Base-by-base conservation (phyloP, 2,113 vertebrate genomes). In the Xerus inauris region DNA sequence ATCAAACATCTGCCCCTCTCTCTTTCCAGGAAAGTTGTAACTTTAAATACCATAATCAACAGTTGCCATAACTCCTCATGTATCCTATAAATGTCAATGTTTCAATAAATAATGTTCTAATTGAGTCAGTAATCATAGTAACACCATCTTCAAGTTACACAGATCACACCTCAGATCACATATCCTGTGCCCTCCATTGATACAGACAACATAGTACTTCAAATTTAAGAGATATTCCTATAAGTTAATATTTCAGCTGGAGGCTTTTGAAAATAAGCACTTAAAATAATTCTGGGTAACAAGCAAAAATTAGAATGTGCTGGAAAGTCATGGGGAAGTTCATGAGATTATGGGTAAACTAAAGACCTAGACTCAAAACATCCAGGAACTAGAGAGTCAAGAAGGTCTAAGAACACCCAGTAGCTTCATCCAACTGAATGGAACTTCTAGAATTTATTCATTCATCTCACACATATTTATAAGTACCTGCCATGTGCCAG, bases 81-180 rank as follows among this genome's bases (percentile, higher is more conserved):
- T 76, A 10, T 87, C 20, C 51, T 69, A 83, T 32, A 94, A 96
- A 81, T 82, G 20, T 6, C 73, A 89, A n/a, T 82, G 59, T 73
- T 75, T 85, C n/a, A 88, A 32, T 49, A 91, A 94, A 91, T 59
- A 49, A 24, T 91, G 42, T 72, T 38, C 73, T 8, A 93, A 69
- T n/a, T 88, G n/a, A 76, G n/a, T 75, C 45, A 73, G 24, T 80
- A 49, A 85, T 85, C 11, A 51, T 51, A 77, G 59, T 35, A 77
- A 93, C 77, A 89, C 28, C 45, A 95, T 71, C 45, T 85, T 95
- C 67, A 93, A 86, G 22, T 95, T 40, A 76, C n/a, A 95, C 38
- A 76, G n/a, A 89, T 89, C 14, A 67, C 19, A 92, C 69, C 19
- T 77, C 28, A 95, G 45, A 77, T 59, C 47, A 65, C 38, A 49